A percentile compares a stretch with the other conserved stretches of the same genome.
phyloP scores from a whole-genome alignment of 2,797 vertebrate genomes.

The Poecilia velifera region DNA sequence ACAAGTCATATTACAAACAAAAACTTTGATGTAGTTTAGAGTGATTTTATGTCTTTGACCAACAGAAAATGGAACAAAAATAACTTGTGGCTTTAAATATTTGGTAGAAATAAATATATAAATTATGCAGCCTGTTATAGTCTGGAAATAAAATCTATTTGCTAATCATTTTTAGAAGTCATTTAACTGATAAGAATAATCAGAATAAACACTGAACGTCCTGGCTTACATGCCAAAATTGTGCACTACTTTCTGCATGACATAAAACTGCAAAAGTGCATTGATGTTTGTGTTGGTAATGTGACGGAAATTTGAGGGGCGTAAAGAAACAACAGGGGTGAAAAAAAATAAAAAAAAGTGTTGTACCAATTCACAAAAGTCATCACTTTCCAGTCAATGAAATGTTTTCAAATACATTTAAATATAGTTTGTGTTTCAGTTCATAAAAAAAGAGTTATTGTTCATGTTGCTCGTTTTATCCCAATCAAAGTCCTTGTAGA shows the following conservation, averaged over 20 bases:
- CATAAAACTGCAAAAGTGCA: background rate
- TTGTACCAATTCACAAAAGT: background rate
- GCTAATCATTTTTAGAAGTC: background rate
- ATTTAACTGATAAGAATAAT: background rate
- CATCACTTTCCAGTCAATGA: background rate
- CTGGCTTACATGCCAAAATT: background rate
- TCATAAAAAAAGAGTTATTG: background rate
- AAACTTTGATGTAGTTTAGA: background rate
- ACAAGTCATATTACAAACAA: background rate
- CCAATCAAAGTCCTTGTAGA: background rate
- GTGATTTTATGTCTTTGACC: background rate
- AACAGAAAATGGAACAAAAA: background rate
- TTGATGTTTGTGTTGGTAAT: background rate
- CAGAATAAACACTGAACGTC: background rate
- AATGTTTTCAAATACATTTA: background rate
- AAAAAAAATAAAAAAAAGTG: background rate
- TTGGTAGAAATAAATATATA: background rate
- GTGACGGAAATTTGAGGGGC: background rate
- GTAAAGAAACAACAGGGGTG: background rate
- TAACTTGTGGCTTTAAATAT: background rate
- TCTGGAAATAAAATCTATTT: background rate
- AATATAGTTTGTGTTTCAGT: background rate
- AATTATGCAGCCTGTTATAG: background rate
- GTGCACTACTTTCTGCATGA: background rate
- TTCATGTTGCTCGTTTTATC: background rate